Percentiles rank a stretch among this genome's conserved stretches.
Conservation (phyloP, 2,113 vertebrate species). For the Xyrauchen texanus region DNA sequence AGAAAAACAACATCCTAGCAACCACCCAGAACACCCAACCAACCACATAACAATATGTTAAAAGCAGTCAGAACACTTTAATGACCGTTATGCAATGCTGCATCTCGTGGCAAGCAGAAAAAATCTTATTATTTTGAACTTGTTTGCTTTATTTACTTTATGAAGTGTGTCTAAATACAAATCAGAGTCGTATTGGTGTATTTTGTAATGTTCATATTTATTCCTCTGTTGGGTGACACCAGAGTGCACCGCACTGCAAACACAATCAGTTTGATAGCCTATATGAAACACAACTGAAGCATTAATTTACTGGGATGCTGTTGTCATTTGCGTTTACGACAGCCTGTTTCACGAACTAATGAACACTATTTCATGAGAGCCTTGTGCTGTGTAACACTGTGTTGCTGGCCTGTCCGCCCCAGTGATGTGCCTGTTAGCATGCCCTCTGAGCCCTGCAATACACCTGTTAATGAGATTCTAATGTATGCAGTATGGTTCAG, state of each 20-base stretch:
- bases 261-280: not conserved
- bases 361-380: slow-evolving; percentile 33
- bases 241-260: not conserved
- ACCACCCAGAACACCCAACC: too few relatives aligned
- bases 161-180: too few relatives aligned
- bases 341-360: slow-evolving; percentile 42
- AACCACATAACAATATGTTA: too few relatives aligned
- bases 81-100: too few relatives aligned
- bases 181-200: not conserved
- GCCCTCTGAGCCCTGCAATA: slow-evolving; percentile 39
- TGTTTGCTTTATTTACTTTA: too few relatives aligned
- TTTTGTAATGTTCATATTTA: slow-evolving; percentile 7
- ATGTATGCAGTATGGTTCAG: slow-evolving; percentile 70
- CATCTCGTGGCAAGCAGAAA: too few relatives aligned
- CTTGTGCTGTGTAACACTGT: slow-evolving; percentile 35
- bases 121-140: too few relatives aligned
- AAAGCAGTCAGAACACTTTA: too few relatives aligned
- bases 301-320: slow-evolving; percentile 10
- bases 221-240: not conserved
- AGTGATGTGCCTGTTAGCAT: slow-evolving; percentile 33
- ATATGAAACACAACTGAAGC: not conserved
- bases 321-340: slow-evolving; percentile 36
- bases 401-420: slow-evolving; percentile 12
- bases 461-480: slow-evolving; percentile 73
- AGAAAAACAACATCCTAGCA: too few relatives aligned